These are phyloP conservation scores for Elysia chlorotica DNA, from an alignment of 1,140 invertebrate species.

Conservation along the genomic window DNA sequence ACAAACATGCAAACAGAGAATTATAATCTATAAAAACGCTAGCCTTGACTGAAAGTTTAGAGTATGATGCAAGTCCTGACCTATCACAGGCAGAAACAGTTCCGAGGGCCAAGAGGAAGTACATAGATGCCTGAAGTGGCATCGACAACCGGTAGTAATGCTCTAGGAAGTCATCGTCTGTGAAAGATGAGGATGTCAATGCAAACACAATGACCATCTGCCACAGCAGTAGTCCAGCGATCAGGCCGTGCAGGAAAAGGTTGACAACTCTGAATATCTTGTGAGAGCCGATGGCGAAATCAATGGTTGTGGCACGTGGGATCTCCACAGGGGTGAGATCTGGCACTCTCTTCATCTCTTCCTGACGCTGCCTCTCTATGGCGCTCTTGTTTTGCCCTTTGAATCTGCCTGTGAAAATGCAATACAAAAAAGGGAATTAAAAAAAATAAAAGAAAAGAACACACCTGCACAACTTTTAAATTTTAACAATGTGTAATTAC, in stretches of 20 bases:
- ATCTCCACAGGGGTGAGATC: conserved; percentile 28
- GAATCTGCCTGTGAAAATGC: conserved; percentile 50
- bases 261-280: conserved; percentile 42
- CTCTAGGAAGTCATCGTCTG: conserved; percentile 42
- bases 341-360: conserved; percentile 35
- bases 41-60: too few relatives aligned
- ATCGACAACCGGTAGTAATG: conserved; percentile 47
- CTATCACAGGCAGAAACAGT: conserved; percentile 51
- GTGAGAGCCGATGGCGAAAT: conserved; percentile 48
- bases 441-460: too few relatives aligned
- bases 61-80: conserved; percentile 29
- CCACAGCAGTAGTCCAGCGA: conserved; percentile 52
- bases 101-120: conserved; percentile 49
- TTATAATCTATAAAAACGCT: too few relatives aligned
- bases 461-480: too few relatives aligned
- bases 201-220: conserved; percentile 47
- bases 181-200: conserved; percentile 31
- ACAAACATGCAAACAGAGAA: too few relatives aligned
- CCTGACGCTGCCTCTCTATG: conserved; percentile 37
- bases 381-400: conserved; percentile 46
- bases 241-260: conserved; percentile 53
- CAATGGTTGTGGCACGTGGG: conserved; percentile 42
- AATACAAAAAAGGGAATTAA: too few relatives aligned
- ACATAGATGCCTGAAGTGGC: conserved; percentile 51
- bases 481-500: too few relatives aligned